phyloP scores from a whole-genome alignment of 1,140 invertebrate species.

The Zeugodacus cucurbitae region DNA sequence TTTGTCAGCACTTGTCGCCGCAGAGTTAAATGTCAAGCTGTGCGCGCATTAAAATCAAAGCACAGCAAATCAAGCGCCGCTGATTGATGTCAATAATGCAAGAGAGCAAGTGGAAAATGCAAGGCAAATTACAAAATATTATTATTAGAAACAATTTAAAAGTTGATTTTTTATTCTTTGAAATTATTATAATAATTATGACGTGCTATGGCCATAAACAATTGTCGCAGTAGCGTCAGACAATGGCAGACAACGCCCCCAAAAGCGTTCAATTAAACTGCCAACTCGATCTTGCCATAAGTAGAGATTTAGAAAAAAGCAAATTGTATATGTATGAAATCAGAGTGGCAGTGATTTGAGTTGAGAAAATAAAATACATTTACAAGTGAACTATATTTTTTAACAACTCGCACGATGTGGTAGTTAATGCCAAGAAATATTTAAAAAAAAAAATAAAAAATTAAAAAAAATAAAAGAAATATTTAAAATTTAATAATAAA shows the following conservation, averaged over 20 bases:
- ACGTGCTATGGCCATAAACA: not conserved
- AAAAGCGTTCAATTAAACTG: not conserved
- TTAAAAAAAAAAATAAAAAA: too few relatives aligned
- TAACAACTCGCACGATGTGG: not conserved
- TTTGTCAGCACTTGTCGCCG: slow-evolving; percentile 3
- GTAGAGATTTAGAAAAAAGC: not conserved
- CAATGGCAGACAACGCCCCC: not conserved
- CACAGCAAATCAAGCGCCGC: not conserved
- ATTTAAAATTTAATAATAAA: too few relatives aligned
- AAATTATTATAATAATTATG: not conserved
- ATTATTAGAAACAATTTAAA: too few relatives aligned
- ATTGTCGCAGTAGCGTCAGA: not conserved
- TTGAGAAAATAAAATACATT: not conserved
- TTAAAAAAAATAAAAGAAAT: too few relatives aligned
- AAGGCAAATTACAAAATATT: too few relatives aligned
- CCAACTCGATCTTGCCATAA: not conserved
- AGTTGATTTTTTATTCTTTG: too few relatives aligned
- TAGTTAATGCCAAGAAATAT: not conserved
- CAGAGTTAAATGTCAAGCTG: not conserved
- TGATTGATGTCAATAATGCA: not conserved
- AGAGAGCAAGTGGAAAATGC: not conserved
- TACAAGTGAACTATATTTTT: not conserved
- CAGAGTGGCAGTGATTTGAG: not conserved
- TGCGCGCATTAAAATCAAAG: not conserved
- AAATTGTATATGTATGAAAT: not conserved